phyloP scores from a whole-genome alignment of 30 jellyfish, hydroid and myxozoan species.

The Cassiopea xamachana region DNA sequence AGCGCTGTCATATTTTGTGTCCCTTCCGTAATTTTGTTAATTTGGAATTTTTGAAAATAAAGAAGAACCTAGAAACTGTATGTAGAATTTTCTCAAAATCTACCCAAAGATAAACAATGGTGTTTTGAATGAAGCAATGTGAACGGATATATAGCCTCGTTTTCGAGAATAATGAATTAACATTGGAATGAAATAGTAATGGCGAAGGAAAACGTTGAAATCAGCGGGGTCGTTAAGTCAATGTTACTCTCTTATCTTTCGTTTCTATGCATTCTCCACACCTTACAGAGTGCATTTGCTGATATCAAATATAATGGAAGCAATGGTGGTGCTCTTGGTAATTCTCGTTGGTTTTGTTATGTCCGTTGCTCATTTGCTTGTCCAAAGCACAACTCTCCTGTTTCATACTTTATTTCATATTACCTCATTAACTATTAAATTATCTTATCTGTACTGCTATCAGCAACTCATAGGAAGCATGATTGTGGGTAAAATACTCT shows the following conservation, averaged over 20 bases:
- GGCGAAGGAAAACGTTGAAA: not conserved
- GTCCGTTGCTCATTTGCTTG: not conserved
- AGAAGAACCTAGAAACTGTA: too few species aligned
- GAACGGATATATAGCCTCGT: not conserved
- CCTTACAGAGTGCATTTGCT: not conserved
- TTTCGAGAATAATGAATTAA: not conserved
- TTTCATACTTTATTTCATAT: too few species aligned
- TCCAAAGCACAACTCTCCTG: not conserved
- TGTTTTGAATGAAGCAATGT: too few species aligned
- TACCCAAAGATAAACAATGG: too few species aligned
- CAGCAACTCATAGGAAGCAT: too few species aligned
- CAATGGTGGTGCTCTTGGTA: not conserved
- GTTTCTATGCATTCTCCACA: not conserved
- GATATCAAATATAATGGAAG: not conserved
- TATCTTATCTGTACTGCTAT: too few species aligned
- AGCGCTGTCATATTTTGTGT: too few species aligned
- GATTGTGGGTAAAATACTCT: too few species aligned
- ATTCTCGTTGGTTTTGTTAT: not conserved
- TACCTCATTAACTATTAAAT: too few species aligned
- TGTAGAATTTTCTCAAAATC: too few species aligned
- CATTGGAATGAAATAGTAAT: not conserved
- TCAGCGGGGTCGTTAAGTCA: slow-evolving; percentile 7
- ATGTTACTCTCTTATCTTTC: not conserved
- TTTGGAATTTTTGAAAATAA: too few species aligned
- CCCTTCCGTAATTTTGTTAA: too few species aligned